A percentile compares a stretch with the other conserved stretches of the same genome.
Evolutionary conservation across 37 sponge, comb jelly and placozoan genomes (phyloP).

Genomic region (Tethya wilhelma): DNA sequence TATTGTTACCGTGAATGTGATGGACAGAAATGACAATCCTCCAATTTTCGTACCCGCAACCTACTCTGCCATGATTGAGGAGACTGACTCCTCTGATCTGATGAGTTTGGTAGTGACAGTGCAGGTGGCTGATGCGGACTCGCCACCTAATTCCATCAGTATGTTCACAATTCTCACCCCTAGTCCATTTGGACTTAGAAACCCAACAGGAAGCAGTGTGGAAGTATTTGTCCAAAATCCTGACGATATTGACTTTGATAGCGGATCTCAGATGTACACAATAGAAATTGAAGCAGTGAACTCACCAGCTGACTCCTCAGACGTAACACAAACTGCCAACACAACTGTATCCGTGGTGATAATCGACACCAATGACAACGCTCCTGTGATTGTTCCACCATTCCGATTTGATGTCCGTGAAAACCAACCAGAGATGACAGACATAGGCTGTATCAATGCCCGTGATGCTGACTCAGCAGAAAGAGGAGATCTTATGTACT

Average conservation of each 20-base stretch:
- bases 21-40: slow-evolving; percentile 67
- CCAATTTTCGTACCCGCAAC: slow-evolving; percentile 35
- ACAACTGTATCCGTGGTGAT: slow-evolving; percentile 38
- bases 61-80: slow-evolving; percentile 23
- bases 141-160: slow-evolving; percentile 53
- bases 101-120: slow-evolving; percentile 19
- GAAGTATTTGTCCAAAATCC: slow-evolving; percentile 40
- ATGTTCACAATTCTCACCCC: slow-evolving; percentile 23
- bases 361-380: slow-evolving; percentile 78
- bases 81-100: slow-evolving; percentile 33
- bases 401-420: slow-evolving; percentile 54
- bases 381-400: slow-evolving; percentile 61
- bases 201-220: neutral
- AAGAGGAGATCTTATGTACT: slow-evolving; percentile 51
- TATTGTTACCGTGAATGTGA: slow-evolving; percentile 24
- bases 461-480: slow-evolving; percentile 69
- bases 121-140: slow-evolving; percentile 42
- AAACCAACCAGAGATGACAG: slow-evolving; percentile 5
- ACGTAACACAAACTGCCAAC: slow-evolving; percentile 32
- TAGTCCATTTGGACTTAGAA: slow-evolving; percentile 56
- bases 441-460: slow-evolving; percentile 48
- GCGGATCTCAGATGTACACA: slow-evolving; percentile 8
- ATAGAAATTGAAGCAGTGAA: slow-evolving; percentile 49
- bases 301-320: slow-evolving; percentile 20
- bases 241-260: slow-evolving; percentile 44